Conservation (phyloP, 2,888 invertebrate genomes). For the Troilus luridus region DNA sequence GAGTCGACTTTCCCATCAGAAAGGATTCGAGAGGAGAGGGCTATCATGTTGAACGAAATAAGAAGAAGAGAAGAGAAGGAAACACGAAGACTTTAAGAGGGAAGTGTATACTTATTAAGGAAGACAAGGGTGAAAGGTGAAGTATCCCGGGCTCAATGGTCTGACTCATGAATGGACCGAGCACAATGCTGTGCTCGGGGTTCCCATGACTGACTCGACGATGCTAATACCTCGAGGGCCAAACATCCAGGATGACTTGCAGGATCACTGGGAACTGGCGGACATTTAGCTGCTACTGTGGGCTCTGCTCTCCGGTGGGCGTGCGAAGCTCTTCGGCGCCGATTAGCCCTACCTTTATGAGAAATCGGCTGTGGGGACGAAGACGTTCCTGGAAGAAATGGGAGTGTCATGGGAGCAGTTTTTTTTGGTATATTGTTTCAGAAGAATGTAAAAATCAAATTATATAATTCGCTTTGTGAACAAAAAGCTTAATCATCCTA, state of each 20-base stretch:
- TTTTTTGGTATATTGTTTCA: background rate
- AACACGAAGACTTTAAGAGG: slow-evolving; percentile 48
- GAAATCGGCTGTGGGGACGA: background rate
- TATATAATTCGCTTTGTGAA: too few species aligned
- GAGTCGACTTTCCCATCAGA: slow-evolving; percentile 40
- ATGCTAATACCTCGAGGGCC: slow-evolving; percentile 49
- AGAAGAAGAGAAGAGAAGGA: background rate
- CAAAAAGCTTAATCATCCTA: too few species aligned
- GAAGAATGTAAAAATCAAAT: too few species aligned
- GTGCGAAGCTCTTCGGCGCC: background rate
- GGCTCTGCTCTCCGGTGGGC: background rate
- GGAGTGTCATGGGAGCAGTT: background rate
- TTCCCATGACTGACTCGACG: slow-evolving; percentile 49
- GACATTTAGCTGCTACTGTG: slow-evolving; percentile 34
- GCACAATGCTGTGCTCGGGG: background rate
- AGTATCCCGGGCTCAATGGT: slow-evolving; percentile 34
- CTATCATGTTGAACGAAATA: slow-evolving; percentile 44
- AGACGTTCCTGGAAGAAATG: background rate
- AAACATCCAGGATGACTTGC: slow-evolving; percentile 45
- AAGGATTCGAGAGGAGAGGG: background rate
- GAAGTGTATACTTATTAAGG: slow-evolving; percentile 45
- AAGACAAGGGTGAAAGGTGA: slow-evolving; percentile 49
- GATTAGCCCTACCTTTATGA: background rate
- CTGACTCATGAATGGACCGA: slow-evolving; percentile 32
- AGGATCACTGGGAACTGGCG: slow-evolving; percentile 41